Conservation (phyloP, 2,797 vertebrate species). For the Graptemys geographica region DNA sequence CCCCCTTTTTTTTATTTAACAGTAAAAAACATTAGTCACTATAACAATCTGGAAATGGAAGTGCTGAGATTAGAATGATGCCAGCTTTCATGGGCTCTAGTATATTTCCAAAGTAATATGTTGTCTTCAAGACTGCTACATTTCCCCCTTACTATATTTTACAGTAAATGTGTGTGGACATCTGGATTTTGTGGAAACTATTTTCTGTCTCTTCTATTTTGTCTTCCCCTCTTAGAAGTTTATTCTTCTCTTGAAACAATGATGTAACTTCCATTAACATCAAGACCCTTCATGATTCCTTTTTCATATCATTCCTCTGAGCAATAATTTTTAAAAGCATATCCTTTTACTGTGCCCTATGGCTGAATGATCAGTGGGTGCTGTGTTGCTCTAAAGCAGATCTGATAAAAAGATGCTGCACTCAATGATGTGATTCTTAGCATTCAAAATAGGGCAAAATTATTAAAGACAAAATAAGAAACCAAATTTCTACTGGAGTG, state of each 20-base stretch:
- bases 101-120: background rate
- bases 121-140: background rate
- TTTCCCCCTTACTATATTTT: background rate
- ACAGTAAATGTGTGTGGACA: background rate
- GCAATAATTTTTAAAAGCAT: background rate
- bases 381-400: background rate
- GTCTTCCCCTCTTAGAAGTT: background rate
- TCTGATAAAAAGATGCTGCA: background rate
- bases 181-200: background rate
- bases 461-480: background rate
- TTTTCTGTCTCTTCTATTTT: background rate
- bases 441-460: background rate
- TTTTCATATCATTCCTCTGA: conserved; percentile 3
- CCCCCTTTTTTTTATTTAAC: background rate
- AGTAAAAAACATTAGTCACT: background rate
- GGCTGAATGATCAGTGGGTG: background rate
- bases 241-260: background rate
- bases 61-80: background rate
- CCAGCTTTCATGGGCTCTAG: background rate
- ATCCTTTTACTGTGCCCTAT: background rate
- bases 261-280: background rate
- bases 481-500: background rate
- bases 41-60: background rate
- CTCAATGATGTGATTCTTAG: background rate
- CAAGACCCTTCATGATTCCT: fast-evolving